A percentile compares a stretch with the other conserved stretches of the same genome.
Evolutionary conservation across 2,113 vertebrate genomes (phyloP).

Genomic region (Tupaia tana): DNA sequence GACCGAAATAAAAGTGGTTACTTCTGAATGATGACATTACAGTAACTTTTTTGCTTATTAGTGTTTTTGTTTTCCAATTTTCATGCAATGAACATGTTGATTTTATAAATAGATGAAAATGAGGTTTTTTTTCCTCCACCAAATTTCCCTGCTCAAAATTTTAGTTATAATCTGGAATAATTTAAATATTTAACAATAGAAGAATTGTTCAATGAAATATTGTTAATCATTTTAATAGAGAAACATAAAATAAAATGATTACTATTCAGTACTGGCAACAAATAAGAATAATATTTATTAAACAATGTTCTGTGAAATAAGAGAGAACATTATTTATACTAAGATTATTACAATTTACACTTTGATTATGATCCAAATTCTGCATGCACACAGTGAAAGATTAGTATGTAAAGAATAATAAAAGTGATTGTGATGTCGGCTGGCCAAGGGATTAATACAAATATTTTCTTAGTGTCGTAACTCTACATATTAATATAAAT

Average conservation of each 20-base stretch:
- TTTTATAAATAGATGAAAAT: slow-evolving; percentile 15
- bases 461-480: slow-evolving; percentile 11
- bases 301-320: slow-evolving; percentile 39
- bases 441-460: not conserved
- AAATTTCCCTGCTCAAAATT: not conserved
- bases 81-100: not conserved
- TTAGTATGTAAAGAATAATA: not conserved
- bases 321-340: not conserved
- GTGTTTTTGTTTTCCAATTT: not conserved
- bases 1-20: not conserved
- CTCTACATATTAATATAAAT: not conserved
- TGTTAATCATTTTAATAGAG: not conserved
- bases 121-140: not conserved
- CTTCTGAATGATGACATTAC: not conserved
- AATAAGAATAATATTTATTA: not conserved
- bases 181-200: not conserved
- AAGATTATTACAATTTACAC: not conserved
- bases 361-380: not conserved
- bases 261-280: not conserved
- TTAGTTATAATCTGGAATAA: not conserved
- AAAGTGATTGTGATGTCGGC: not conserved
- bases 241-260: slow-evolving; percentile 31
- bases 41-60: not conserved
- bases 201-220: slow-evolving; percentile 30
- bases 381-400: not conserved